Conservation (phyloP, 2,888 invertebrate genomes). For the Andrena praecox region DNA sequence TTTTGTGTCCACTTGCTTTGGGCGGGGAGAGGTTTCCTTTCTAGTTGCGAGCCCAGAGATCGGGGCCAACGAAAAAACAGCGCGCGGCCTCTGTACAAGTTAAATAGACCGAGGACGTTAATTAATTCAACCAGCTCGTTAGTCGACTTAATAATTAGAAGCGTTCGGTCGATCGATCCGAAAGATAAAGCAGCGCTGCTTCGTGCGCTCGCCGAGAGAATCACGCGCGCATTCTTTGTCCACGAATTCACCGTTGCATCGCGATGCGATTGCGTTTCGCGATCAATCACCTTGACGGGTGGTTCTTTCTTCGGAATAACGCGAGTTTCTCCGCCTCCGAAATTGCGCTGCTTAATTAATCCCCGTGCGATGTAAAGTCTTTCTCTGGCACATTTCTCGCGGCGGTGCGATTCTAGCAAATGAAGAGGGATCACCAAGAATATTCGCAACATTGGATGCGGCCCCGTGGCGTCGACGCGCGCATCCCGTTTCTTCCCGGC, state of each 20-base stretch:
- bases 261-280: slow-evolving; percentile 49
- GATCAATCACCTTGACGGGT: slow-evolving; percentile 58
- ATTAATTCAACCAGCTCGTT: slow-evolving; percentile 56
- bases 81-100: slow-evolving; percentile 33
- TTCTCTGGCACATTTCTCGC: neutral
- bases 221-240: slow-evolving; percentile 11
- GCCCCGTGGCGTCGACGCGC: too few species aligned
- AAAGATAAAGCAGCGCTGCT: slow-evolving; percentile 52
- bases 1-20: slow-evolving; percentile 7
- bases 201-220: slow-evolving; percentile 1
- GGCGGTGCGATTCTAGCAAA: too few species aligned
- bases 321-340: slow-evolving; percentile 22
- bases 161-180: slow-evolving; percentile 56
- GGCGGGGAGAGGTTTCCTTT: neutral
- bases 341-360: slow-evolving; percentile 2
- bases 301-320: slow-evolving; percentile 49
- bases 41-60: neutral
- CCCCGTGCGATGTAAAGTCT: slow-evolving; percentile 9
- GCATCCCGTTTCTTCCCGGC: neutral
- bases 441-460: too few species aligned
- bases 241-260: slow-evolving; percentile 8
- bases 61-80: slow-evolving; percentile 9
- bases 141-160: slow-evolving; percentile 63
- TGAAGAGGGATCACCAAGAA: too few species aligned
- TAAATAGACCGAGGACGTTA: slow-evolving; percentile 42